Evolutionary conservation across 2,888 invertebrate genomes (phyloP).

Genomic region (Aporophyla nigra): DNA sequence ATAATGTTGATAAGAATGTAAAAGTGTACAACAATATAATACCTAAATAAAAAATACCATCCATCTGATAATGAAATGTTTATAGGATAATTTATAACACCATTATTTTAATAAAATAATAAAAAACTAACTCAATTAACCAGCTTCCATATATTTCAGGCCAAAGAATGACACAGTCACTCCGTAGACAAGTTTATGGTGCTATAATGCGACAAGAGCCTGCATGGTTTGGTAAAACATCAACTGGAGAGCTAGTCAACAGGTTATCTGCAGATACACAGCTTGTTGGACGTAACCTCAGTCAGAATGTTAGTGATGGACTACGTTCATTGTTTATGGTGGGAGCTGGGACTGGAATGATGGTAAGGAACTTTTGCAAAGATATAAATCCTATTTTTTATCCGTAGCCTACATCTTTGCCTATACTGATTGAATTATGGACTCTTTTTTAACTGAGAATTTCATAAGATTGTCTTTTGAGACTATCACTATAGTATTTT

Average conservation of each 20-base stretch:
- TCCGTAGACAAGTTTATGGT: slow-evolving; percentile 95
- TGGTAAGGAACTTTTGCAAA: slow-evolving; percentile 91
- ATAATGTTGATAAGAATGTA: slow-evolving; percentile 2
- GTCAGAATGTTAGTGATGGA: slow-evolving; percentile 98
- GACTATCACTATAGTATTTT: no score
- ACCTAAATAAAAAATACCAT: not conserved
- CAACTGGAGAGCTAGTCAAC: slow-evolving; percentile 98
- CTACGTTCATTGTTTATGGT: slow-evolving; percentile 96
- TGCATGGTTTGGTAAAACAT: slow-evolving; percentile 97
- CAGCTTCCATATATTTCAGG: slow-evolving; percentile 88
- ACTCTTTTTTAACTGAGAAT: not conserved
- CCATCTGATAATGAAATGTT: not conserved
- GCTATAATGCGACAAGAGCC: slow-evolving; percentile 96
- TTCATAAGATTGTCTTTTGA: not conserved
- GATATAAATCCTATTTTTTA: not conserved
- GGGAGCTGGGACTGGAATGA: slow-evolving; percentile 97
- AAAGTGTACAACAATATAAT: not conserved
- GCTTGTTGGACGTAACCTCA: slow-evolving; percentile 97
- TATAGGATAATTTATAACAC: not conserved
- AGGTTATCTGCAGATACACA: slow-evolving; percentile 97
- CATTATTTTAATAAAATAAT: no score
- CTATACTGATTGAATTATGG: not conserved
- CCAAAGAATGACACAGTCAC: slow-evolving; percentile 95
- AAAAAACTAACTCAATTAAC: not conserved
- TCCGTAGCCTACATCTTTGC: no score